Percentiles rank a stretch among this genome's conserved stretches.
Conservation (phyloP, 2,797 vertebrate genomes). For the Myotis findleyi region DNA sequence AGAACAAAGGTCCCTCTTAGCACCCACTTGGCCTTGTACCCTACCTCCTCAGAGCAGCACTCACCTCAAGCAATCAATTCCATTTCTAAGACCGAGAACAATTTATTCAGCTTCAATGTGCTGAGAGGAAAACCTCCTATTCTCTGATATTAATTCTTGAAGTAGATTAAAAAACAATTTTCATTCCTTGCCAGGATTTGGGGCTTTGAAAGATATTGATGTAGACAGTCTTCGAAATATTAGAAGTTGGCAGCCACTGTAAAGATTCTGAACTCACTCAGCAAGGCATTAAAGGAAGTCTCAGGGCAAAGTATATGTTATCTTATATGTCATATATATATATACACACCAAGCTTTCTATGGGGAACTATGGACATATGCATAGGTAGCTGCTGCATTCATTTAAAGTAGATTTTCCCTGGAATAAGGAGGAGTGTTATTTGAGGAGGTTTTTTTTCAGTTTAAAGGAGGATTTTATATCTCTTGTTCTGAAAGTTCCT, state of each 20-base stretch:
- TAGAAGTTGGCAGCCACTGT: constrained; percentile 57
- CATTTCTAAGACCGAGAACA: constrained; percentile 78
- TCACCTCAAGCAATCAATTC: constrained; percentile 76
- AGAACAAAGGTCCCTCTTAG: constrained; percentile 69
- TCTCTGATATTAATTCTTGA: constrained; percentile 81
- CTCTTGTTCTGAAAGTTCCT: background rate
- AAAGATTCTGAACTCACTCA: constrained; percentile 13
- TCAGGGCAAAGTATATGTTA: background rate
- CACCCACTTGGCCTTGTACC: background rate
- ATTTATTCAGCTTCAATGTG: constrained; percentile 84
- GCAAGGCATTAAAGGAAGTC: background rate
- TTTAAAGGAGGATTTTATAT: constrained; percentile 22
- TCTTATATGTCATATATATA: constrained; percentile 30
- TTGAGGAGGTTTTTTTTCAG: background rate
- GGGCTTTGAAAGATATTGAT: constrained; percentile 79
- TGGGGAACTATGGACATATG: background rate
- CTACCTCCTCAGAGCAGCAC: background rate
- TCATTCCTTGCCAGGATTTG: constrained; percentile 69
- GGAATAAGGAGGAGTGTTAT: background rate
- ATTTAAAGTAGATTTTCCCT: background rate
- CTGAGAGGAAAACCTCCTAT: constrained; percentile 77
- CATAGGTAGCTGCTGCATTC: background rate
- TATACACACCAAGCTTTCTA: background rate
- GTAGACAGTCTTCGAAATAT: constrained; percentile 77
- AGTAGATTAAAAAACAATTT: constrained; percentile 81